phyloP scores from a whole-genome alignment of 2,113 vertebrate genomes.

The Carollia perspicillata region DNA sequence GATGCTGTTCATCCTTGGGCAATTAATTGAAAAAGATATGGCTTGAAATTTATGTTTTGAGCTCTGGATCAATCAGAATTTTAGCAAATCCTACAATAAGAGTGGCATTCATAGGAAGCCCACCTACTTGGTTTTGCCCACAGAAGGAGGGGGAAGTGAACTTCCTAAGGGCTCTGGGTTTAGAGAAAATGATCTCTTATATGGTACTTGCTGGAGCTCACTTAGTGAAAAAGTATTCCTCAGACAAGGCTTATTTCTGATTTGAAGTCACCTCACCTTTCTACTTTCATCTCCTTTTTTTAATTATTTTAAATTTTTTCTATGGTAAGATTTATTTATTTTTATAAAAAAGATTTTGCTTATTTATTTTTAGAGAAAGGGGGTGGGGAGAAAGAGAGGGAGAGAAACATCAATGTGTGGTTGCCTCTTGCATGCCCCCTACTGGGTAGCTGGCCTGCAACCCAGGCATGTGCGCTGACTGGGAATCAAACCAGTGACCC shows the following conservation, averaged over 20 bases:
- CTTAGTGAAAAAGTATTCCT: neutral
- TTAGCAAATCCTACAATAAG: neutral
- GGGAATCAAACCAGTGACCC: no score
- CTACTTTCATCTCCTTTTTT: neutral
- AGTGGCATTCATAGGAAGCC: neutral
- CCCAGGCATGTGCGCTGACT: no score
- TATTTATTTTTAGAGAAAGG: no score
- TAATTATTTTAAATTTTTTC: no score
- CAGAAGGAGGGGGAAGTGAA: neutral
- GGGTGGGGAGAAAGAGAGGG: no score
- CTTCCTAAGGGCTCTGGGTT: neutral
- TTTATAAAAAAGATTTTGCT: no score
- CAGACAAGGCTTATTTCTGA: neutral
- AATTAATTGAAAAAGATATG: neutral
- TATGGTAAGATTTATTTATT: no score
- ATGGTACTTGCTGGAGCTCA: neutral
- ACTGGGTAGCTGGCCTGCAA: no score
- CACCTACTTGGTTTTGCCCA: neutral
- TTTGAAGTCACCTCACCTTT: slow-evolving; percentile 3
- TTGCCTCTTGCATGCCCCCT: no score
- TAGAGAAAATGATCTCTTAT: neutral
- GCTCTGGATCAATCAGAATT: neutral
- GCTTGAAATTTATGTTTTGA: neutral
- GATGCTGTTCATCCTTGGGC: neutral
- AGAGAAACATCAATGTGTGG: no score